phyloP scores from a whole-genome alignment of 2,888 invertebrate genomes.

The Megastigmus dorsalis region DNA sequence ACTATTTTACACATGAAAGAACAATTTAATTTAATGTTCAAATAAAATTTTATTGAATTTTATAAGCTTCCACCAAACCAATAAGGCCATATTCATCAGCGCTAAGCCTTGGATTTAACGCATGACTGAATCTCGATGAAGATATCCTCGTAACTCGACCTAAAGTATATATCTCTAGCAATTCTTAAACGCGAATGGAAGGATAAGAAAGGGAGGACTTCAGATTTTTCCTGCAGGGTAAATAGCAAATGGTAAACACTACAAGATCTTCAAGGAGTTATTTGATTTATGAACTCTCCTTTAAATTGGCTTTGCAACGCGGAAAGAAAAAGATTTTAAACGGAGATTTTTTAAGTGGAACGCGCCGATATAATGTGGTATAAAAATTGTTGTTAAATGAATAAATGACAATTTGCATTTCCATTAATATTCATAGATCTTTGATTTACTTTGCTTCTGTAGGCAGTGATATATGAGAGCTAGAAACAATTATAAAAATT shows the following conservation, averaged over 20 bases:
- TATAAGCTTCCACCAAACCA: slow-evolving; percentile 8
- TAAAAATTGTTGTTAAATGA: no score
- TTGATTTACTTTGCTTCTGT: no score
- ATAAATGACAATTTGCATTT: no score
- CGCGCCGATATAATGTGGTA: no score
- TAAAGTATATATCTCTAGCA: slow-evolving; percentile 20
- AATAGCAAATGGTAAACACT: slow-evolving; percentile 47
- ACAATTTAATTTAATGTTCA: neutral
- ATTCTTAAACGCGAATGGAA: slow-evolving; percentile 26
- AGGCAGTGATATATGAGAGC: no score
- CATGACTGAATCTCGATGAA: slow-evolving; percentile 37
- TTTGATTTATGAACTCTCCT: slow-evolving; percentile 31
- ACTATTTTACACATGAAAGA: no score
- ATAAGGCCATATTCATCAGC: slow-evolving; percentile 33
- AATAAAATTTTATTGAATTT: slow-evolving; percentile 21
- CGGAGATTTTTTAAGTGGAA: no score
- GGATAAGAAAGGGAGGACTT: slow-evolving; percentile 38
- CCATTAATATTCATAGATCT: no score
- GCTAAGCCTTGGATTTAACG: slow-evolving; percentile 43
- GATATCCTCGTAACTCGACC: slow-evolving; percentile 25
- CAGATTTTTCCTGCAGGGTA: slow-evolving; percentile 33
- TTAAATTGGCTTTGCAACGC: neutral
- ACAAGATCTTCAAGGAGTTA: slow-evolving; percentile 20
- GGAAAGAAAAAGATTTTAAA: neutral
- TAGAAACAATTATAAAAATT: no score